Percentiles rank a stretch among this genome's conserved stretches.
These are phyloP conservation scores for Rhabdophis nuchalis DNA, from an alignment of 2,797 vertebrate genomes.

Conservation along the genomic window DNA sequence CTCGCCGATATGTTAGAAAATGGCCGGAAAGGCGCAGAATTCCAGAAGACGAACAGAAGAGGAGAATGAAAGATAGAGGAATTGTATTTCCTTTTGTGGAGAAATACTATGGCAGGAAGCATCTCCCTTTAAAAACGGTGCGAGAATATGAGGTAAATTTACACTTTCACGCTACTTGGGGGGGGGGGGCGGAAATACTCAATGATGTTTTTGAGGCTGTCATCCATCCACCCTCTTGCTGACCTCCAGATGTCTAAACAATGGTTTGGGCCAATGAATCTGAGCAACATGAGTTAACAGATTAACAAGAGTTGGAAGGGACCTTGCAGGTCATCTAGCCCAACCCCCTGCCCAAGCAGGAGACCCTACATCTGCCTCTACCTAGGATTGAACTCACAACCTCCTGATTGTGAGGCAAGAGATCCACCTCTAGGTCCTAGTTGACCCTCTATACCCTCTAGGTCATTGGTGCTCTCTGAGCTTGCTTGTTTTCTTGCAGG, in stretches of 20 bases:
- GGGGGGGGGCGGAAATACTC: no score
- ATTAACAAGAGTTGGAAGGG: no score
- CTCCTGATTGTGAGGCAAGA: no score
- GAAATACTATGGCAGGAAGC: slow-evolving; percentile 56
- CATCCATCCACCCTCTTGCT: background rate
- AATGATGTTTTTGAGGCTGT: background rate
- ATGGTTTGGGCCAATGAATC: background rate
- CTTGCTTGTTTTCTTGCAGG: no score
- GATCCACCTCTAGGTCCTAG: no score
- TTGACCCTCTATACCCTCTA: no score
- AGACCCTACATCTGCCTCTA: no score
- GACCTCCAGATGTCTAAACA: background rate
- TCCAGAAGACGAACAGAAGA: slow-evolving; percentile 28
- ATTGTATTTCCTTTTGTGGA: slow-evolving; percentile 72
- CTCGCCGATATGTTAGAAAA: background rate
- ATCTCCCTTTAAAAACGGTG: slow-evolving; percentile 62
- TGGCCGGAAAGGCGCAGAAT: background rate
- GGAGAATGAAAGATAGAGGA: slow-evolving; percentile 45
- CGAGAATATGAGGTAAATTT: slow-evolving; percentile 69
- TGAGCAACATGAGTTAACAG: no score
- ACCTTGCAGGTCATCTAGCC: no score
- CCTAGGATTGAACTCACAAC: no score
- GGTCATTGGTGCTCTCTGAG: no score
- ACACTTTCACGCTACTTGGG: background rate
- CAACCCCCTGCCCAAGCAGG: no score